Percentiles rank a stretch among this genome's conserved stretches.
These are phyloP conservation scores for Brachirus orientalis DNA, from an alignment of 2,113 vertebrate species.

Conservation along the genomic window DNA sequence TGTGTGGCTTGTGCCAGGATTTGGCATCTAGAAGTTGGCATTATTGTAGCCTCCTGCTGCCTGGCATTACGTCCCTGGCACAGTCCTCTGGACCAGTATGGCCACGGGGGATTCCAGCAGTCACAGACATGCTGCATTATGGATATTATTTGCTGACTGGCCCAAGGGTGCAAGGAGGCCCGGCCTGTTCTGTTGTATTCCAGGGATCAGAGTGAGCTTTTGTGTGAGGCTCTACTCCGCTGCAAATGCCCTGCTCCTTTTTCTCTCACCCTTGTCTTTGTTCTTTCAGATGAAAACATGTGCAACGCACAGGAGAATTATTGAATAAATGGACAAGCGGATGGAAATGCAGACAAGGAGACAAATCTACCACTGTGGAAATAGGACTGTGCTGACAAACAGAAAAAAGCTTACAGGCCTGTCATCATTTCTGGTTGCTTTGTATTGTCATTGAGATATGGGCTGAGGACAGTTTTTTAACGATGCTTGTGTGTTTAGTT, in stretches of 20 bases:
- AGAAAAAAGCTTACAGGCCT: slow-evolving; percentile 39
- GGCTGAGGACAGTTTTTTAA: slow-evolving; percentile 25
- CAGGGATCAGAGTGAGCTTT: slow-evolving; percentile 69
- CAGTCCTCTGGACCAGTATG: slow-evolving; percentile 52
- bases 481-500: slow-evolving; percentile 37
- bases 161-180: slow-evolving; percentile 54
- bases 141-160: slow-evolving; percentile 70
- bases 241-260: slow-evolving; percentile 47
- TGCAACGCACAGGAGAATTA: slow-evolving; percentile 36
- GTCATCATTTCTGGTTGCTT: slow-evolving; percentile 37
- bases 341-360: slow-evolving; percentile 53
- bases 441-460: slow-evolving; percentile 38
- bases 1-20: slow-evolving; percentile 26
- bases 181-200: slow-evolving; percentile 56
- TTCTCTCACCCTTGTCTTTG: slow-evolving; percentile 13
- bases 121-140: slow-evolving; percentile 72
- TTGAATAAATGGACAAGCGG: slow-evolving; percentile 33
- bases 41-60: slow-evolving; percentile 17
- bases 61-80: slow-evolving; percentile 61
- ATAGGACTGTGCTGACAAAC: slow-evolving; percentile 39
- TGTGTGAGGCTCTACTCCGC: slow-evolving; percentile 64
- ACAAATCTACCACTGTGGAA: slow-evolving; percentile 58
- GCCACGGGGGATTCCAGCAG: slow-evolving; percentile 66
- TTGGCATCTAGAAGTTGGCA: slow-evolving; percentile 47
- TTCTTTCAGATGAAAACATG: slow-evolving; percentile 50